Conservation (phyloP, 2,888 invertebrate species). For the Cylindroiulus punctatus region DNA sequence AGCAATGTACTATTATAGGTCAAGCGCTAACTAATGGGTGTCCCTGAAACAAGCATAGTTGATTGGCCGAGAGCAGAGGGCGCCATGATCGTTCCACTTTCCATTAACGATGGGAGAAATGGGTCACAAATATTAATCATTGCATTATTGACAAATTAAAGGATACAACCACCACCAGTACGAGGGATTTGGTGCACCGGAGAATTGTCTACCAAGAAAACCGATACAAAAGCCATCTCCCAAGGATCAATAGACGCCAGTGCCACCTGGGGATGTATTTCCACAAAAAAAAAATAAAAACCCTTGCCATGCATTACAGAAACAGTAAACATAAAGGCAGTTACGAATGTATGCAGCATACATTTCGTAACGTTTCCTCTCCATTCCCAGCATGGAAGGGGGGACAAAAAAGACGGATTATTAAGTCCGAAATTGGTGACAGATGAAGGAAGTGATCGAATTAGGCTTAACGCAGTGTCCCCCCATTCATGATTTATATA, state of each 20-base stretch:
- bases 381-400: neutral
- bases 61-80: neutral
- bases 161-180: neutral
- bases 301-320: too few species aligned
- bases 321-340: neutral
- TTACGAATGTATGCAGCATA: neutral
- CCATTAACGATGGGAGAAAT: neutral
- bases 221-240: neutral
- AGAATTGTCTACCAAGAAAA: neutral
- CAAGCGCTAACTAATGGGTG: too few species aligned
- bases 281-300: too few species aligned
- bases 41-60: too few species aligned
- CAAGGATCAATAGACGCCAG: neutral
- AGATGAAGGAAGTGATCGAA: neutral
- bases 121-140: neutral
- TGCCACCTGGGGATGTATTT: conserved; percentile 16
- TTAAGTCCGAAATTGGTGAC: conserved; percentile 13
- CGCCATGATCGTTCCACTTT: neutral
- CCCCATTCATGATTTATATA: neutral
- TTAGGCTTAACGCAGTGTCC: neutral
- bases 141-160: conserved; percentile 15
- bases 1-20: too few species aligned
- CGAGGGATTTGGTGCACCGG: neutral
- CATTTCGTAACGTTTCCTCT: neutral
- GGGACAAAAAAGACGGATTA: neutral